Conservation (phyloP, 2,113 vertebrate genomes). For the Ptyas mucosa region DNA sequence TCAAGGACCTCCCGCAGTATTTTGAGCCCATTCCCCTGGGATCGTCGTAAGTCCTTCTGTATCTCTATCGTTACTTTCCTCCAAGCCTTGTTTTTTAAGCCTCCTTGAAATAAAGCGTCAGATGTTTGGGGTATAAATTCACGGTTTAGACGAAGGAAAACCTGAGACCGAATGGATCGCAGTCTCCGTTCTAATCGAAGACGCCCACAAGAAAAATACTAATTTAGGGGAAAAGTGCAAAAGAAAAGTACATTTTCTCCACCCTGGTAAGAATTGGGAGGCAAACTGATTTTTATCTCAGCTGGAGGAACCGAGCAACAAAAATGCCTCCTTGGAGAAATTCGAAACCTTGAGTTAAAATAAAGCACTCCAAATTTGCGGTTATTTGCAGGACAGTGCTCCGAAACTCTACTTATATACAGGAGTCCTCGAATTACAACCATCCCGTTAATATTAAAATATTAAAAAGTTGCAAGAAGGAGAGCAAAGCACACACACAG, state of each 20-base stretch:
- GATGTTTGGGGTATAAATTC: no score
- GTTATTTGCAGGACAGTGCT: background rate
- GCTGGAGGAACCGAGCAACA: background rate
- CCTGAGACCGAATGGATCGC: background rate
- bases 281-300: constrained; percentile 4
- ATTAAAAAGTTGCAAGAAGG: background rate
- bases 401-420: background rate
- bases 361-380: background rate
- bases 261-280: background rate
- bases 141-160: background rate
- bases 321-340: background rate
- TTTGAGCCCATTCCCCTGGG: background rate
- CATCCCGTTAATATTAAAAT: no score
- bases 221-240: background rate
- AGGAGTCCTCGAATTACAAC: no score
- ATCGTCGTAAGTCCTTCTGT: background rate
- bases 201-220: background rate
- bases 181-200: background rate
- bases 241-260: background rate
- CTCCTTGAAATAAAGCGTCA: background rate
- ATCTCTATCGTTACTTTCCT: background rate
- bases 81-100: background rate
- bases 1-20: background rate
- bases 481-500: background rate
- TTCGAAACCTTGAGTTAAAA: background rate